These are phyloP conservation scores for Cryptoprocta ferox DNA, from an alignment of 2,797 vertebrate genomes.

Conservation along the genomic window DNA sequence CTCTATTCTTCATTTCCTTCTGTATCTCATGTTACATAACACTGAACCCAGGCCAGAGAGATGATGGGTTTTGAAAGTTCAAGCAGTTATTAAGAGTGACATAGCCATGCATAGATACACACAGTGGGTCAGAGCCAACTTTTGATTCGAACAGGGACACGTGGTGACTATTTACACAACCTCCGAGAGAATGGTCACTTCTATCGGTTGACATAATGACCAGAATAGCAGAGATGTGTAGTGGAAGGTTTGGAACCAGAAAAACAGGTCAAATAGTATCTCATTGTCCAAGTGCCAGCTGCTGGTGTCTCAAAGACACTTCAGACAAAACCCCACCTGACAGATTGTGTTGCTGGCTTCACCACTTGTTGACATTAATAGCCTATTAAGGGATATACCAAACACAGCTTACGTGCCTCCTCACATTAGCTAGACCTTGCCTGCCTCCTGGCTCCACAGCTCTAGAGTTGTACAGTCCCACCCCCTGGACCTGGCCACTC, in stretches of 20 bases:
- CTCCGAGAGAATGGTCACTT: conserved; percentile 80
- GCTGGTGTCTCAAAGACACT: neutral
- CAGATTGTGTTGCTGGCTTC: neutral
- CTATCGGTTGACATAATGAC: conserved; percentile 71
- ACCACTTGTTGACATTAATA: neutral
- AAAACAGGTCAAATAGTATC: neutral
- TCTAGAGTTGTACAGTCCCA: neutral
- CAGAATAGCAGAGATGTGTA: neutral
- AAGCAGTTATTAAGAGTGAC: neutral
- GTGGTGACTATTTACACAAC: neutral
- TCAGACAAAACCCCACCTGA: neutral
- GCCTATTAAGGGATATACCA: neutral
- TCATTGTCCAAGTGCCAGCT: neutral
- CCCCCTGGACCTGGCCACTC: neutral
- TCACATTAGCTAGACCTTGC: neutral
- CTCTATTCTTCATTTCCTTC: neutral
- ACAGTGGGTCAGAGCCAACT: neutral
- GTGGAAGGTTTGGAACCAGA: neutral
- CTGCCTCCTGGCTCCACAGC: neutral
- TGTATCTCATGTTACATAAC: neutral
- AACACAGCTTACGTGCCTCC: neutral
- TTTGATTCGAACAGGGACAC: neutral
- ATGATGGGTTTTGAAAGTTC: neutral
- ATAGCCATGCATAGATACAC: neutral
- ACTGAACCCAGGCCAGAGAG: neutral